Conservation (phyloP, 2,113 vertebrate species). For the Acanthochromis polyacanthus region DNA sequence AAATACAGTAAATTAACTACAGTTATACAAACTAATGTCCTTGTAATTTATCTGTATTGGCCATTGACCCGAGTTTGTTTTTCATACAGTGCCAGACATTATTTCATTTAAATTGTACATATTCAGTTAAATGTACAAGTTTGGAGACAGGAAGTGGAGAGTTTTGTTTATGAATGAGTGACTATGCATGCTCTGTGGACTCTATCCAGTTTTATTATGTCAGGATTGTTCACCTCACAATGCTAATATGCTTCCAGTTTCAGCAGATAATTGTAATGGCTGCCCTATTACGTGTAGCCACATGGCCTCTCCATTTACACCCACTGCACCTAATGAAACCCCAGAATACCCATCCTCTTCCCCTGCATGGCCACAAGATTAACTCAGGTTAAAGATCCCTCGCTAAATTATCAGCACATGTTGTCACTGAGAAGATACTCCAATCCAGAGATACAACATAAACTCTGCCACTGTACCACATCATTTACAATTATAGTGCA, state of each 20-base stretch:
- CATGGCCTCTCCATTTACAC: conserved; percentile 37
- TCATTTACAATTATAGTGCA: not conserved
- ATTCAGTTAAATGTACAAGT: not conserved
- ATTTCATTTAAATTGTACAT: not conserved
- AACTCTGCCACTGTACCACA: too few relatives aligned
- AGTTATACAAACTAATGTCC: too few relatives aligned
- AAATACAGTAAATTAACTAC: too few relatives aligned
- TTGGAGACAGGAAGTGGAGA: not conserved
- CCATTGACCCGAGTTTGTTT: not conserved
- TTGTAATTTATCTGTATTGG: too few relatives aligned
- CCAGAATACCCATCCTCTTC: not conserved
- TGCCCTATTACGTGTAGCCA: conserved; percentile 46
- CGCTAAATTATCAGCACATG: conserved; percentile 8
- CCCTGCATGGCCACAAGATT: conserved; percentile 15
- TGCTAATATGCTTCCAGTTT: conserved; percentile 42
- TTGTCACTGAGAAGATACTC: not conserved
- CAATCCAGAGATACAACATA: not conserved
- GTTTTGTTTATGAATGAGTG: conserved; percentile 1
- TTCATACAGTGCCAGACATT: not conserved
- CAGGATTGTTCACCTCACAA: conserved; percentile 48
- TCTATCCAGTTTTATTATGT: conserved; percentile 11
- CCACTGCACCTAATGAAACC: conserved; percentile 50
- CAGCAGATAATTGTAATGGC: conserved; percentile 53
- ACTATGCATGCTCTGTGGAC: not conserved
- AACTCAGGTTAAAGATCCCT: conserved; percentile 34